Conservation (phyloP, 2,797 vertebrate species). For the Pipistrellus kuhlii region DNA sequence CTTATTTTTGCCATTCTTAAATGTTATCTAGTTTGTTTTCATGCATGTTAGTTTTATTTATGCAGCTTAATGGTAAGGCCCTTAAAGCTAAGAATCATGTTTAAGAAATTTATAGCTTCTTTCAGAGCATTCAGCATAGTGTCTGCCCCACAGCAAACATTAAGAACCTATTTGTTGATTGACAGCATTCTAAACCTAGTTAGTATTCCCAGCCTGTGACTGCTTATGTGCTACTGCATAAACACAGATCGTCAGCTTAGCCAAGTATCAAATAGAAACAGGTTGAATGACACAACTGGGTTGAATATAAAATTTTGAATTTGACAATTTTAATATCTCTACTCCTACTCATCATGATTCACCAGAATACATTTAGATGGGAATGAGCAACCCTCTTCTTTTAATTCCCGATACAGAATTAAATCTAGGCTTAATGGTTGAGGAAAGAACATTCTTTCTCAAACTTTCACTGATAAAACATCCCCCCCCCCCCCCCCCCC, state of each 20-base stretch:
- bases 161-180: not conserved
- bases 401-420: not conserved
- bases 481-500: not conserved
- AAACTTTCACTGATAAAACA: not conserved
- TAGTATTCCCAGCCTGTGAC: not conserved
- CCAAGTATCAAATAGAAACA: conserved; percentile 19
- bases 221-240: not conserved
- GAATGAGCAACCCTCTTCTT: not conserved
- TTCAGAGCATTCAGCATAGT: not conserved
- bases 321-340: conserved; percentile 10
- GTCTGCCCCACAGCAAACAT: not conserved
- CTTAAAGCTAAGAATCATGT: not conserved
- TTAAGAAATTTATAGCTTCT: not conserved
- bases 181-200: not conserved
- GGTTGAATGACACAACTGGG: conserved; percentile 58
- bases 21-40: not conserved
- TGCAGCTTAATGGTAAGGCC: not conserved
- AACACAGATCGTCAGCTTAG: conserved; percentile 1
- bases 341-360: not conserved
- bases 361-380: not conserved
- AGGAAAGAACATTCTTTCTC: not conserved
- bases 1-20: not conserved
- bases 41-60: not conserved
- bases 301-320: conserved; percentile 43
- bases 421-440: not conserved